Evolutionary conservation across 2,797 vertebrate species (phyloP).

Genomic region (Muscicapa striata): DNA sequence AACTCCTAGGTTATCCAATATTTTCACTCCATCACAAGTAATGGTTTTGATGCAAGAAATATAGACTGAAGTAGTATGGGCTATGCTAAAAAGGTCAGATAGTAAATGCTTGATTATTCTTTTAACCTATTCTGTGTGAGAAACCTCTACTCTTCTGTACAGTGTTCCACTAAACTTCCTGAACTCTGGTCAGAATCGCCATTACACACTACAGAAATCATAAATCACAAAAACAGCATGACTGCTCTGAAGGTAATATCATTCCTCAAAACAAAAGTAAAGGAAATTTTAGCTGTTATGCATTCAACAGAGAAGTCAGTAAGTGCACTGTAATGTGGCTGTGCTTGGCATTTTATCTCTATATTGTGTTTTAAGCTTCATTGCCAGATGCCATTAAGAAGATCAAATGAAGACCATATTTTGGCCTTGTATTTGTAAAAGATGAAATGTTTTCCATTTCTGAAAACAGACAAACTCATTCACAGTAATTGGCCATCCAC

Average conservation of each 20-base stretch:
- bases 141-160: neutral
- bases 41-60: neutral
- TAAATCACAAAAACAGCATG: neutral
- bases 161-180: neutral
- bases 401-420: neutral
- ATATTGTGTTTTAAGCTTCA: neutral
- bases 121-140: neutral
- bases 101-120: neutral
- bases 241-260: neutral
- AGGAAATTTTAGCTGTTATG: neutral
- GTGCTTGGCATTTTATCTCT: neutral
- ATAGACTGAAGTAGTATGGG: neutral
- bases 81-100: neutral
- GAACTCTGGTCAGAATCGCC: neutral
- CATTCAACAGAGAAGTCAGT: constrained; percentile 1
- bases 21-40: constrained; percentile 14
- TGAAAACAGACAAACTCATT: neutral
- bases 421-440: neutral
- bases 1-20: neutral
- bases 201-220: neutral
- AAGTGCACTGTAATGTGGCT: neutral
- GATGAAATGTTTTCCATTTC: neutral
- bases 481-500: neutral
- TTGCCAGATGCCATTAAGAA: neutral
- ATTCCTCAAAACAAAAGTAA: constrained; percentile 5